Evolutionary conservation across 2,113 vertebrate species (phyloP), one percentile per base, ranked within the genome.

Genomic region (Ranitomeya variabilis): DNA sequence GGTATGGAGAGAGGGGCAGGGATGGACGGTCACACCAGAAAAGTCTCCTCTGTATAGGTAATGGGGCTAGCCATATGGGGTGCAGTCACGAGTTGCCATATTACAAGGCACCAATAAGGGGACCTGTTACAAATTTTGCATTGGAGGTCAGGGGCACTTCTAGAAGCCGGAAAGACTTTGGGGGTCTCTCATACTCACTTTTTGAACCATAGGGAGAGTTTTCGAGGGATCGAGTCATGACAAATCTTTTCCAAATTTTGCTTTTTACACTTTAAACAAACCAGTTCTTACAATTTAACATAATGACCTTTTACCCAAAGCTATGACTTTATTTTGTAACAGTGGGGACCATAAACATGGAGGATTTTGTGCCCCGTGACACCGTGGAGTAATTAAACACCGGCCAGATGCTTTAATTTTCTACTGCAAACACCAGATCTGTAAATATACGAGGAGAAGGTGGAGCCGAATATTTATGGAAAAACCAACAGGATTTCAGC

Each of bases 381-480:
- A 45, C 21, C 12, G n/a, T 2, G 87, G 78, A 85, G 87, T 78
- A 89, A 78, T 83, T 84, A 89, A 89, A 85, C 81, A 85, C 23
- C 21, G 52, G 52, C 64, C 87, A 89, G 87, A 89, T 89, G 87
- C 87, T 89, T 78, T 66, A 89, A 85, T 89, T 79, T 89, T 78
- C 73, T 79, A 85, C 87, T 55, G 73, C 74, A 89, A 89, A 89
- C 87, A 89, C 4, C 59, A 67, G 54, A 74, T 52, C 87, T 74
- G 87, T 74, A 89, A 88, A 84, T 80, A 86, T n/a, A 62, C 14
- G 52, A 18, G 13, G 67, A 76, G 45, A 78, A 89, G 81, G 87
- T 21, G 81, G 87, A 78, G 81, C 9, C 45, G 23, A 31, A 64
- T 76, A 76, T 82, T 74, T 73, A 77, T 83, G 55, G 80, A 88